Base-by-base conservation (phyloP, 2,888 invertebrate genomes). In the Eupithecia exiguata region DNA sequence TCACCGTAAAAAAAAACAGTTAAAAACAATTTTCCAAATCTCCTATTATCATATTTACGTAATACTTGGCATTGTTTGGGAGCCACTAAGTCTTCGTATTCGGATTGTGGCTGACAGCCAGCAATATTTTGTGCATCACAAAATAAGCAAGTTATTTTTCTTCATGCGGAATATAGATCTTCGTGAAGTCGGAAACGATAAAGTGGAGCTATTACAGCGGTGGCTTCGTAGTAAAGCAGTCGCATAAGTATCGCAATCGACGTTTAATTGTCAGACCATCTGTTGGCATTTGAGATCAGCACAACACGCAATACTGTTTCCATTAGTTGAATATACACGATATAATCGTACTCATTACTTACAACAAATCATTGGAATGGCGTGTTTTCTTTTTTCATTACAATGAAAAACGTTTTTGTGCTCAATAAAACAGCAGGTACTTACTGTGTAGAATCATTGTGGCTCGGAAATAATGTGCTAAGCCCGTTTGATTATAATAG, bases 41-140 rank as follows among this genome's bases (percentile, higher is more conserved):
- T 78, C 81, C 80, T 67, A 83, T 88, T 85, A 87, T 87, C 79
- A 75, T 80, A 83, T 82, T 86, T 87, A 87, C 84, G 84, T 89
- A 90, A 89, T 88, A 89, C 83, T 92, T 92, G 92, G 92, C 92
- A 91, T 88, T 87, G 87, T 83, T 89, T 86, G 86, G 87, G 77
- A 84, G 77, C 79, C 79, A 79, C 82, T 81, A 74, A 85, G 84
- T 88, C 84, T 87, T 87, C 85, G 86, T 88, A 86, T 86, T 82
- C 74, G 79, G 84, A 87, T 88, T 84, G 86, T 91, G 89, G 89
- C 89, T 84, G 84, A 82, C 86, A 87, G 90, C 89, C 89, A 91
- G 88, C 86, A 85, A 87, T 88, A 86, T 87, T 86, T 84, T 87
- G 84, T 88, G 86, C 86, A 89, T 85, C 82, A 80, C 77, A 81